These are phyloP conservation scores for Holotrichia oblita DNA, from an alignment of 1,140 invertebrate species.

Conservation along the genomic window DNA sequence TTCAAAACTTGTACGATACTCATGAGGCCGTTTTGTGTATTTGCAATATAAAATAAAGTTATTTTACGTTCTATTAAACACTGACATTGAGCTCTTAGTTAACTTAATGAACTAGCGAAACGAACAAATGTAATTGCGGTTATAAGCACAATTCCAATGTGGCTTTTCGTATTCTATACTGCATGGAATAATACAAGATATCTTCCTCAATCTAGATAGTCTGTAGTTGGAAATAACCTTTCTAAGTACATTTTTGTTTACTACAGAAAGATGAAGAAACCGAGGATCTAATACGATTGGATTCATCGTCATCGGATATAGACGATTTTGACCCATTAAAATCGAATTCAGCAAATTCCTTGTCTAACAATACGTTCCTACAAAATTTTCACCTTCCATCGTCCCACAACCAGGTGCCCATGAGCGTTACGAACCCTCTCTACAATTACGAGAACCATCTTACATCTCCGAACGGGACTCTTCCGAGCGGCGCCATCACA, in stretches of 20 bases:
- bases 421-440: slow-evolving; percentile 58
- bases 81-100: too few species aligned
- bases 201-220: too few species aligned
- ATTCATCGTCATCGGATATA: slow-evolving; percentile 66
- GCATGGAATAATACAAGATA: too few species aligned
- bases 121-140: too few species aligned
- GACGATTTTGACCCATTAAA: slow-evolving; percentile 72
- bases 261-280: slow-evolving; percentile 59
- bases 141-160: too few species aligned
- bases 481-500: slow-evolving; percentile 5
- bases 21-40: too few species aligned
- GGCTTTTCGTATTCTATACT: too few species aligned
- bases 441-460: slow-evolving; percentile 58
- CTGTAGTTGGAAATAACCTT: too few species aligned
- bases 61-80: too few species aligned
- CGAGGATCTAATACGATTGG: slow-evolving; percentile 69
- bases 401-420: slow-evolving; percentile 47
- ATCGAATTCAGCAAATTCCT: slow-evolving; percentile 56
- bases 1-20: too few species aligned
- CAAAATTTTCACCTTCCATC: slow-evolving; percentile 43
- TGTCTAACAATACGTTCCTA: slow-evolving; percentile 24
- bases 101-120: too few species aligned
- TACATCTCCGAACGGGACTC: slow-evolving; percentile 43
- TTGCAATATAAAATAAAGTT: too few species aligned
- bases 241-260: slow-evolving; percentile 29